Evolutionary conservation across 2,113 vertebrate genomes (phyloP), one percentile per base, ranked within the genome.

Genomic region (Phasianus colchicus): DNA sequence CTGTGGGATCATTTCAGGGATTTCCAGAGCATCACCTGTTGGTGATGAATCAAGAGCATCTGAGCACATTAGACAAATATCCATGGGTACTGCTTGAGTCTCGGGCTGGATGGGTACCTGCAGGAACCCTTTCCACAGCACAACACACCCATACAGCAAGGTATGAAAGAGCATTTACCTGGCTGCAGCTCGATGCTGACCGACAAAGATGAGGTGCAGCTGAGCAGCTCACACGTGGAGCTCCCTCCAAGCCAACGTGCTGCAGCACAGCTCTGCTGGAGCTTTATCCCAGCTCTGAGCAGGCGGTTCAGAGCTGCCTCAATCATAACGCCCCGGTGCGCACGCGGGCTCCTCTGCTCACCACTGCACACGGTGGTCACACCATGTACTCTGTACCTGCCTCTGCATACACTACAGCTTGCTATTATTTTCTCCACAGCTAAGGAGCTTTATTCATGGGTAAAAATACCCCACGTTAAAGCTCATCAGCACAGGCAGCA

Each of bases 31-130:
- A 4, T 18, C 0, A 0, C 22, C 40, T 65, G 6, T 20, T 58
- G 70, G 0, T 16, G 34, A 52, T 43, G 36, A 85, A 10, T 42
- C 36, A 32, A 9, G 0, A 0, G 22, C 15, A 6, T 11, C 36
- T 32, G 40, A 70, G 4, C 27, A 13, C 0, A 0, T 70, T 70
- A 61, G 42, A 64, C 57, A 75, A 92, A 69, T 12, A 71, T 3
- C 52, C 2, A 4, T 16, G 14, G 43, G 20, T 7, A 22, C 8
- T 18, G 12, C 21, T 16, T 32, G 63, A 61, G 47, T 40, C 30
- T 36, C 67, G 70, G 71, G 50, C 61, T 84, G 83, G 80, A 38
- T 38, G n/a, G 38, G 8, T 64, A 36, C 11, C 47, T 72, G 47
- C 50, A 52, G n/a, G 5, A 87, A 11, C 38, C 40, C 14, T 66